These are phyloP conservation scores for Drosophila repletoides DNA, from an alignment of 1,140 invertebrate genomes.

Conservation along the genomic window DNA sequence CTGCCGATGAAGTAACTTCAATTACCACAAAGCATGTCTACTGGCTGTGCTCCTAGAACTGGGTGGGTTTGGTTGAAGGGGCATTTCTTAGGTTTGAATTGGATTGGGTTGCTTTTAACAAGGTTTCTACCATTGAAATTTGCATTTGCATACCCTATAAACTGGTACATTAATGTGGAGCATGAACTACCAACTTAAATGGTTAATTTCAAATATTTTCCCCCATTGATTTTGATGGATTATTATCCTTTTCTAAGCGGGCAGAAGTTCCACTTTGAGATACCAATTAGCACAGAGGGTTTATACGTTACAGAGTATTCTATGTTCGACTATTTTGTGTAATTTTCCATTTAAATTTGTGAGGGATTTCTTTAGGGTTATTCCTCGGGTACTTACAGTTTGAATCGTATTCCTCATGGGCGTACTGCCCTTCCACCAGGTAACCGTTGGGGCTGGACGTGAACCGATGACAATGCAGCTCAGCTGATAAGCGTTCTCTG, in stretches of 20 bases:
- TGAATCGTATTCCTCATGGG: constrained; percentile 88
- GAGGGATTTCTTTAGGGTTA: not conserved
- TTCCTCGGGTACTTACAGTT: constrained; percentile 85
- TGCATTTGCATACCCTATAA: constrained; percentile 64
- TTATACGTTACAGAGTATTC: no score
- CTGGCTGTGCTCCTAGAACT: not conserved
- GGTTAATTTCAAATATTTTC: constrained; percentile 7
- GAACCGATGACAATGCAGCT: constrained; percentile 92
- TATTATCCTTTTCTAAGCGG: no score
- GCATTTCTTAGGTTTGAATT: constrained; percentile 1
- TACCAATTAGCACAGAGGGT: no score
- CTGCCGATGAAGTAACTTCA: constrained; percentile 71
- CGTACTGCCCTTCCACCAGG: constrained; percentile 92
- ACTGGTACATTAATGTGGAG: not conserved
- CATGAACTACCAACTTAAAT: not conserved
- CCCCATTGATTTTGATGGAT: no score
- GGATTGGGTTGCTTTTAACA: constrained; percentile 49
- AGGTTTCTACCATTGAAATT: constrained; percentile 50
- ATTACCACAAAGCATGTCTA: constrained; percentile 76
- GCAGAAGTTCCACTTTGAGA: no score
- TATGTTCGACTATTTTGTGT: no score
- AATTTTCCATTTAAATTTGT: no score
- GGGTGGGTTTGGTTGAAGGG: not conserved
- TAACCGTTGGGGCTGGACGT: constrained; percentile 90
- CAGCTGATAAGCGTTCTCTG: constrained; percentile 90